These are phyloP conservation scores for Cartodere bifasciata DNA, from an alignment of 2,888 invertebrate genomes.

Conservation along the genomic window DNA sequence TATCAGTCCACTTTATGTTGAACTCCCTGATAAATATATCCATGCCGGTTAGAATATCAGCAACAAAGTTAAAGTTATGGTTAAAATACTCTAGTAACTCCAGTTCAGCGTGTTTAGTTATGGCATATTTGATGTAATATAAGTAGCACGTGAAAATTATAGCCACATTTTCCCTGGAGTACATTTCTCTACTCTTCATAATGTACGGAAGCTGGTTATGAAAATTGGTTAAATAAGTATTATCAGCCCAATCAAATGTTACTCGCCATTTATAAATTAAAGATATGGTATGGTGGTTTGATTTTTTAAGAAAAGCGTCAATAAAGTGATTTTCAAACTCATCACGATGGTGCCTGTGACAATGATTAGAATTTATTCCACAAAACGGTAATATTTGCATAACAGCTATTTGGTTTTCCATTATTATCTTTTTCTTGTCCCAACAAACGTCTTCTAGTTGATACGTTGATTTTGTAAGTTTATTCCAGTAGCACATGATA, in stretches of 20 bases:
- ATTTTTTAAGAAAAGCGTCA: slow-evolving; percentile 45
- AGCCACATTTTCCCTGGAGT: slow-evolving; percentile 48
- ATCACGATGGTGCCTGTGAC: slow-evolving; percentile 25
- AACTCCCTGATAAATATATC: slow-evolving; percentile 52
- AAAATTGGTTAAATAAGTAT: slow-evolving; percentile 31
- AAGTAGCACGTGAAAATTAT: slow-evolving; percentile 50
- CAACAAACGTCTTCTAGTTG: slow-evolving; percentile 5
- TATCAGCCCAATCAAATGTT: slow-evolving; percentile 34
- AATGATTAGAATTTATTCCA: slow-evolving; percentile 11
- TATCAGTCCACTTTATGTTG: slow-evolving; percentile 65
- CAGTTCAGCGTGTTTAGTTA: slow-evolving; percentile 22
- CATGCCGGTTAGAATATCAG: slow-evolving; percentile 51
- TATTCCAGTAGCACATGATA: too few species aligned
- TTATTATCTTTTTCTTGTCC: slow-evolving; percentile 8
- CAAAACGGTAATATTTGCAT: slow-evolving; percentile 52
- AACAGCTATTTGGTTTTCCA: slow-evolving; percentile 48
- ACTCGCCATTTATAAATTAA: slow-evolving; percentile 30
- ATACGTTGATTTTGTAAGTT: slow-evolving; percentile 6
- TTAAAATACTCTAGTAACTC: slow-evolving; percentile 2
- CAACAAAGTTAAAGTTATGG: slow-evolving; percentile 1
- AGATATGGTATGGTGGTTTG: slow-evolving; percentile 47
- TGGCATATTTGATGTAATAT: slow-evolving; percentile 46
- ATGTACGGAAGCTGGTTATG: slow-evolving; percentile 44
- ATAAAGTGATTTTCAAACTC: slow-evolving; percentile 47
- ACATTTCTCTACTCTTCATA: slow-evolving; percentile 42